These are phyloP conservation scores for Lypha dubia DNA, from an alignment of 2,888 invertebrate species.

Conservation along the genomic window DNA sequence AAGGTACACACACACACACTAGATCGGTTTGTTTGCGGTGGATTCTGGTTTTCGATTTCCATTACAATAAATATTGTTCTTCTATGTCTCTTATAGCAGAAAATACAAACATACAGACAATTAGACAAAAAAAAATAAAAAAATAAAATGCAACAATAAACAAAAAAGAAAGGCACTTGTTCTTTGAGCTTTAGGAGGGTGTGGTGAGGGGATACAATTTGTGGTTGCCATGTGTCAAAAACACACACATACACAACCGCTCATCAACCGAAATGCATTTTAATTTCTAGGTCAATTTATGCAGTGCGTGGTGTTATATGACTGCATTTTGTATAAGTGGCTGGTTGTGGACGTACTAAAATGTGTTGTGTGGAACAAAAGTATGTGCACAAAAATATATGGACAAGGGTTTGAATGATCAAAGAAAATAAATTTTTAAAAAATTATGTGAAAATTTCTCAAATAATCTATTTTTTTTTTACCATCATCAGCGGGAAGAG, in stretches of 20 bases:
- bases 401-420: background rate
- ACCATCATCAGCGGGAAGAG: too few species aligned
- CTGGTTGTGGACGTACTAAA: too few species aligned
- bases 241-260: conserved; percentile 10
- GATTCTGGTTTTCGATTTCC: conserved; percentile 42
- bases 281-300: conserved; percentile 60
- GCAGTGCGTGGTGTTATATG: conserved; percentile 2
- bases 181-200: conserved; percentile 12
- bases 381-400: conserved; percentile 2
- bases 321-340: background rate
- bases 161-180: background rate
- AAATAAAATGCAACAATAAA: background rate
- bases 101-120: conserved; percentile 12
- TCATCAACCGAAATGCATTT: conserved; percentile 55
- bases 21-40: conserved; percentile 29
- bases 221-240: conserved; percentile 50
- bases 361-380: too few species aligned
- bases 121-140: conserved; percentile 29
- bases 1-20: background rate
- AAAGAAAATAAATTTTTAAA: too few species aligned
- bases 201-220: conserved; percentile 52
- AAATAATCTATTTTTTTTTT: too few species aligned
- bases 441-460: too few species aligned
- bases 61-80: conserved; percentile 47
- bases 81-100: conserved; percentile 13